These are phyloP conservation scores for Patagioenas fasciata DNA, from an alignment of 2,113 vertebrate genomes.

Conservation along the genomic window DNA sequence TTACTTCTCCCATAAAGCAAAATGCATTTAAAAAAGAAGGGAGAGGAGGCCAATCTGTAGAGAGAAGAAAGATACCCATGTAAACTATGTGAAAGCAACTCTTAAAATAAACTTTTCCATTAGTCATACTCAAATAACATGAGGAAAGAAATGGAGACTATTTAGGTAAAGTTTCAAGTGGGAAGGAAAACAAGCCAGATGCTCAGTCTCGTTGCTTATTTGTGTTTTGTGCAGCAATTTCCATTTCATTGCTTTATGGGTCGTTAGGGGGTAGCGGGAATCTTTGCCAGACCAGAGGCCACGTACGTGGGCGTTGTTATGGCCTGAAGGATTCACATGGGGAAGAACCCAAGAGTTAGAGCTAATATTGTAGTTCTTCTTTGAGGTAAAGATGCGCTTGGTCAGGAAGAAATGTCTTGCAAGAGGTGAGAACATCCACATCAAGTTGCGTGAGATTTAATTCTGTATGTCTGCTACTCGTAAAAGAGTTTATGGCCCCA, in stretches of 20 bases:
- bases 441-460: background rate
- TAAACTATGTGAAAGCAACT: background rate
- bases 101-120: constrained; percentile 7
- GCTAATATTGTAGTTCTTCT: background rate
- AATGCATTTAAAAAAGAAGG: background rate
- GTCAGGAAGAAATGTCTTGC: background rate
- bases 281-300: background rate
- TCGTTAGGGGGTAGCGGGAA: background rate
- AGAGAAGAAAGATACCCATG: background rate
- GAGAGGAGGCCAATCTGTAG: background rate
- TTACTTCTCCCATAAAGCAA: background rate
- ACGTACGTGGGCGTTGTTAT: rapidly evolving
- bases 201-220: background rate
- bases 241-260: background rate
- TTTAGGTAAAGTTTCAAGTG: background rate
- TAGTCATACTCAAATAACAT: background rate
- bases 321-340: background rate
- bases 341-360: background rate
- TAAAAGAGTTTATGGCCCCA: background rate
- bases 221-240: background rate
- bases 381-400: background rate
- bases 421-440: background rate
- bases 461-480: background rate
- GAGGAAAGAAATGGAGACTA: background rate
- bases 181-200: background rate